phyloP scores from a whole-genome alignment of 2,888 invertebrate genomes.

The Synanthedon myopaeformis region DNA sequence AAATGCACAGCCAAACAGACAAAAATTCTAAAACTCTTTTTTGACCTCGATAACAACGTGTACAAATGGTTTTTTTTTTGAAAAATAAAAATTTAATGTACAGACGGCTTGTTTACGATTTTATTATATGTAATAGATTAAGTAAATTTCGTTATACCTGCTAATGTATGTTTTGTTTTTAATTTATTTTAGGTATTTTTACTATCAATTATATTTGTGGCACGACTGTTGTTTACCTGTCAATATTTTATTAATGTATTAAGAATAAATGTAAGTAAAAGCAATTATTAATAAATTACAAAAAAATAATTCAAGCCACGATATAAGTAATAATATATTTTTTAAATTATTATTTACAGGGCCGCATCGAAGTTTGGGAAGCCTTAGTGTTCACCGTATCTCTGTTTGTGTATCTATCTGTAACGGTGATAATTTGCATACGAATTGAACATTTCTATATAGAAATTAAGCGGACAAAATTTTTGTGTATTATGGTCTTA shows the following conservation, averaged over 20 bases:
- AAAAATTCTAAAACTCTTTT: too few relatives aligned
- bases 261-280: background rate
- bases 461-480: conserved; percentile 35
- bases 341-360: background rate
- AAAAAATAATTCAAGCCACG: too few relatives aligned
- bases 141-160: too few relatives aligned
- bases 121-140: too few relatives aligned
- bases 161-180: background rate
- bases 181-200: background rate
- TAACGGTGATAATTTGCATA: conserved; percentile 14
- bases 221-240: background rate
- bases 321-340: too few relatives aligned
- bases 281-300: too few relatives aligned
- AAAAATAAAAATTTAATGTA: too few relatives aligned
- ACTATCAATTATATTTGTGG: background rate
- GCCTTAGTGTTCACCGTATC: background rate
- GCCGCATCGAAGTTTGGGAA: background rate
- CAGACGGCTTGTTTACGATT: too few relatives aligned
- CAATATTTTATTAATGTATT: background rate
- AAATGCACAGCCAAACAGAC: too few relatives aligned
- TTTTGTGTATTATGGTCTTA: conserved; percentile 14
- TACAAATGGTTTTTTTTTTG: too few relatives aligned
- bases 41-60: too few relatives aligned
- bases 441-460: conserved; percentile 29
- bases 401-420: too few relatives aligned